Conservation (phyloP, 2,888 invertebrate species). For the Cryptus viduatorius region DNA sequence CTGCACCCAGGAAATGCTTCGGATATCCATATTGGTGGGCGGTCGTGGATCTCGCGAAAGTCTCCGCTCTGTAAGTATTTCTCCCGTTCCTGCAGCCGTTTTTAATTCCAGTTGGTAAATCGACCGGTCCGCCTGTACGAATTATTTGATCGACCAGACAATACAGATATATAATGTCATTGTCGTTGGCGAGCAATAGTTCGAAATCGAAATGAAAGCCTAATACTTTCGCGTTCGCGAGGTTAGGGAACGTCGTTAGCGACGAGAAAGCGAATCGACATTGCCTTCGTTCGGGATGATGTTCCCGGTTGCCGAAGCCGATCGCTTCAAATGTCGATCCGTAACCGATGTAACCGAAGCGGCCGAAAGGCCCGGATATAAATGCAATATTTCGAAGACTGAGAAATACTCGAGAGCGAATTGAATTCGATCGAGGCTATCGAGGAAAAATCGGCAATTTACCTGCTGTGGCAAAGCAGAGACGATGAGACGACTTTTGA, state of each 20-base stretch:
- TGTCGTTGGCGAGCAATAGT: neutral
- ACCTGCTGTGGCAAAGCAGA: too few relatives aligned
- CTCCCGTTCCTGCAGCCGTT: too few relatives aligned
- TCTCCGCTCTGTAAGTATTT: neutral
- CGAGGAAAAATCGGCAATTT: too few relatives aligned
- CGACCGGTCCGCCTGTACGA: too few relatives aligned
- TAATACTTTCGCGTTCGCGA: constrained; percentile 53
- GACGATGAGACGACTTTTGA: too few relatives aligned
- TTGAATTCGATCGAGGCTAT: too few relatives aligned
- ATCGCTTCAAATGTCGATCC: constrained; percentile 58
- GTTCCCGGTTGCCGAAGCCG: constrained; percentile 43
- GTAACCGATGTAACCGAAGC: constrained; percentile 40
- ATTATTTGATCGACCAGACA: too few relatives aligned
- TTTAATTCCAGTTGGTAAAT: too few relatives aligned
- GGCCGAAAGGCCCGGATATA: constrained; percentile 36
- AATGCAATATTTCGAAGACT: neutral
- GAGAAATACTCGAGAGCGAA: too few relatives aligned
- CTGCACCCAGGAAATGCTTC: constrained; percentile 69
- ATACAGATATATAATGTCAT: too few relatives aligned
- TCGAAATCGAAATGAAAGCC: constrained; percentile 47
- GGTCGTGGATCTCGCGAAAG: constrained; percentile 53
- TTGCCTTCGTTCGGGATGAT: constrained; percentile 55
- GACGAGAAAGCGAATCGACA: constrained; percentile 41
- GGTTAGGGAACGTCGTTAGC: constrained; percentile 9
- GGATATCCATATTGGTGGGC: constrained; percentile 64